Evolutionary conservation across 2,797 vertebrate species (phyloP), one percentile per base, ranked within the genome.

Genomic region (Hafferia zeledoni): DNA sequence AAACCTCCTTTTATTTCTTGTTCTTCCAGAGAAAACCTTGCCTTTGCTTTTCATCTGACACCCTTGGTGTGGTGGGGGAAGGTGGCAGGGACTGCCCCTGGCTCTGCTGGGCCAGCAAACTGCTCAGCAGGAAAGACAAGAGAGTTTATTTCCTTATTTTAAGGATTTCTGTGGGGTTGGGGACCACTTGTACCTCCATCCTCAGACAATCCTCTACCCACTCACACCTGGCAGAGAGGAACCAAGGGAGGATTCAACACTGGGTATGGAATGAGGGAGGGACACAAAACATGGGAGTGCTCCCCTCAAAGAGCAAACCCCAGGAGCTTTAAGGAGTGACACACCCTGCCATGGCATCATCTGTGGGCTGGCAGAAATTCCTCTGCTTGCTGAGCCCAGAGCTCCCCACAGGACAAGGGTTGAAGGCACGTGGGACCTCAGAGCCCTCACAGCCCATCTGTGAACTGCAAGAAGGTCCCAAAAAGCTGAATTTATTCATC

Each of bases 121-220:
- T 5, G 22, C 41, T 23, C 53, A 49, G 50, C 25, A 57, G 53
- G 70, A 11, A 35, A 41, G 24, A 4, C 9, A 17, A 6, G 0
- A 3, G 0, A 33, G 3, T 14, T 77, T 8, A 30, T 37, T 23
- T 8, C 3, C 3, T 13, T 4, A 1, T 46, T 44, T 23, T 10
- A 17, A 18, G 47, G 69, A 30, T 65, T 70, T 88, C 41, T 49
- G 17, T 22, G 37, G 10, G 3, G 6, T 1, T 55, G 59, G 68
- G 20, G 17, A 55, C 12, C 27, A 55, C 5, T 31, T 56, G 61
- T 2, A 13, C 44, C 59, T 64, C 23, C 15, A 9, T 35, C 57
- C 85, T 15, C 50, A 15, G n/a, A 13, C 5, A 33, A 33, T 17
- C 4, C 9, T 53, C 33, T 43, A 3, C 11, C 49, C 47, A 25